Conservation (phyloP, 1,140 invertebrate species). For the Tetramorium alpestre region DNA sequence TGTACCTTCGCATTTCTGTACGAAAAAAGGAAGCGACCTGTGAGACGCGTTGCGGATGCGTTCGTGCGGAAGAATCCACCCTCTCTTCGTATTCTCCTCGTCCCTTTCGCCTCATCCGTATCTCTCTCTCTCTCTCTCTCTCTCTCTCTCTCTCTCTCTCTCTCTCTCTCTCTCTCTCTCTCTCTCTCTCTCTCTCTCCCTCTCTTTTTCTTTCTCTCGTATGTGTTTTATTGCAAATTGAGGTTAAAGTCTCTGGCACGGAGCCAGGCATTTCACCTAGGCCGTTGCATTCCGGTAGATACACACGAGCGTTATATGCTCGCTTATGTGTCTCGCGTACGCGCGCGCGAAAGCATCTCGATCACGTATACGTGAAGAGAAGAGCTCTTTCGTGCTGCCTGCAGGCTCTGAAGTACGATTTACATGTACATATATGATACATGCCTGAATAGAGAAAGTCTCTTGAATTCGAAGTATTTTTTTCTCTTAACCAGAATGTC, state of each 20-base stretch:
- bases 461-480: neutral
- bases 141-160: neutral
- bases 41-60: neutral
- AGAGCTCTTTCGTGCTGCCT: slow-evolving; percentile 40
- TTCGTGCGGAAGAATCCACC: slow-evolving; percentile 41
- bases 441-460: neutral
- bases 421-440: slow-evolving; percentile 3
- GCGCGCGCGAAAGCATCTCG: neutral
- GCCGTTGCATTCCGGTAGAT: slow-evolving; percentile 71
- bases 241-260: slow-evolving; percentile 83
- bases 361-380: slow-evolving; percentile 31
- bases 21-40: neutral
- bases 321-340: slow-evolving; percentile 28
- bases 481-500: neutral
- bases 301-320: slow-evolving; percentile 64
- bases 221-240: slow-evolving; percentile 83
- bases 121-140: neutral
- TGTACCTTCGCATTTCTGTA: slow-evolving; percentile 18
- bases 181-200: neutral
- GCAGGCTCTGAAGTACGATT: slow-evolving; percentile 44
- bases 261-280: slow-evolving; percentile 80
- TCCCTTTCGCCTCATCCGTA: neutral
- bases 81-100: neutral
- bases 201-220: neutral
- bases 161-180: neutral